Evolutionary conservation across 2,888 invertebrate species (phyloP), one percentile per base, ranked within the genome.

Genomic region (Altica lythri): DNA sequence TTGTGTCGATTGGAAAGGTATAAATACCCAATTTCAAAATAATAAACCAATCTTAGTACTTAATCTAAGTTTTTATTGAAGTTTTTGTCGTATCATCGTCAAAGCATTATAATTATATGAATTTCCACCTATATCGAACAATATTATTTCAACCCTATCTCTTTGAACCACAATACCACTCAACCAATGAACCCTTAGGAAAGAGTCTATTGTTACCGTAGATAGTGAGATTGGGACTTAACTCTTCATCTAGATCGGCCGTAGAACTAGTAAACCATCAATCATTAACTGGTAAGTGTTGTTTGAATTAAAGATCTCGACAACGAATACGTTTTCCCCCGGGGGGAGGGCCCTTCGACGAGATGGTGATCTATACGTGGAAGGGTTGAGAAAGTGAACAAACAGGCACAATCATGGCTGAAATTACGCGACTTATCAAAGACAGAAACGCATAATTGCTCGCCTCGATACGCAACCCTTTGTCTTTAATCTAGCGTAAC

Each of bases 251-350:
- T 48, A 30, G 53, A 53, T 49, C 34, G 32, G 40, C 19, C 22
- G 32, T 14, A 47, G 43, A 35, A 42, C 47, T 43, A 57, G 59
- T 55, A 53, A 58, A 58, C 65, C 67, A 69, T 69, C 69, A 68
- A 69, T 69, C 69, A 69, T 67, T 60, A 63, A 65, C 64, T 65
- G 66, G 62, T 60, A 60, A 67, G 67, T 67, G 64, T 69, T 68
- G 69, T 69, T 68, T 64, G 64, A 62, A 63, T 64, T 64, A 61
- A 55, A 53, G 62, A 52, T 59, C 58, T 60, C 60, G 59, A 65
- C 67, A 64, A 67, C 64, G 65, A 62, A 64, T 66, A 56, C 56
- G 46, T 49, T 56, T 55, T 55, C 63, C 59, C 55, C 47, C 43
- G 53, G 57, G 61, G 56, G 50, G 43, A 22, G 44, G 40, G 29